Percentiles rank a stretch among this genome's conserved stretches.
Evolutionary conservation across 2,797 vertebrate genomes (phyloP).

Genomic region (Lates japonicus): DNA sequence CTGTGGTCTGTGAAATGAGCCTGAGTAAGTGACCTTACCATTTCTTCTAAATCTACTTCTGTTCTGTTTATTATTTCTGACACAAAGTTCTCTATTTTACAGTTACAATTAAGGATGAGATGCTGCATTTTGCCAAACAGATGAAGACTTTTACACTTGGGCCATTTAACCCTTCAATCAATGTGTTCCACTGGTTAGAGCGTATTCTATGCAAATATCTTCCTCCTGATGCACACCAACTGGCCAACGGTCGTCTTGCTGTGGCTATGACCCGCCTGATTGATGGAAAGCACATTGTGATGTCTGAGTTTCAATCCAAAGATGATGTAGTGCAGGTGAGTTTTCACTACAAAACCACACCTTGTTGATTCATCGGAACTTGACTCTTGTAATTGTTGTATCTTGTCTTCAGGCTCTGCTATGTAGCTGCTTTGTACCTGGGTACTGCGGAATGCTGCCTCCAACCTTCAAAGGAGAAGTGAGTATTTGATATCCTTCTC

Average conservation of each 20-base stretch:
- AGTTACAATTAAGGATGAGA: conserved; percentile 81
- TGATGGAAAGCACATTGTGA: conserved; percentile 86
- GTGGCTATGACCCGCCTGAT: conserved; percentile 88
- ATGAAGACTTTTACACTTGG: conserved; percentile 85
- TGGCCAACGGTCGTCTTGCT: conserved; percentile 87
- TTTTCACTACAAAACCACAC: background rate
- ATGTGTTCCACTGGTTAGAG: conserved; percentile 84
- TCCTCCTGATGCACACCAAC: conserved; percentile 87
- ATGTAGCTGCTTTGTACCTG: conserved; percentile 94
- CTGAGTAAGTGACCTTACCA: conserved; percentile 66
- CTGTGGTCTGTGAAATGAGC: conserved; percentile 87
- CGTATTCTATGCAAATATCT: conserved; percentile 78
- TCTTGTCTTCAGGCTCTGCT: conserved; percentile 86
- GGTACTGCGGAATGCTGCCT: conserved; percentile 90
- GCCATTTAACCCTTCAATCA: conserved; percentile 87
- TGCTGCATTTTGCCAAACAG: conserved; percentile 82
- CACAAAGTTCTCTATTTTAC: background rate
- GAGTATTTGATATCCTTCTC: conserved; percentile 45
- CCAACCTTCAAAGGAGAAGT: conserved; percentile 84
- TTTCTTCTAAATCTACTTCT: background rate
- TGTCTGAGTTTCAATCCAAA: conserved; percentile 89
- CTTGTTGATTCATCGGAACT: background rate
- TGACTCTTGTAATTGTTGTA: background rate
- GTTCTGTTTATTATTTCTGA: background rate
- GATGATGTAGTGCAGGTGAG: conserved; percentile 91